These are phyloP conservation scores for Polypedilum vanderplanki DNA, from an alignment of 1,140 invertebrate species.

Conservation along the genomic window DNA sequence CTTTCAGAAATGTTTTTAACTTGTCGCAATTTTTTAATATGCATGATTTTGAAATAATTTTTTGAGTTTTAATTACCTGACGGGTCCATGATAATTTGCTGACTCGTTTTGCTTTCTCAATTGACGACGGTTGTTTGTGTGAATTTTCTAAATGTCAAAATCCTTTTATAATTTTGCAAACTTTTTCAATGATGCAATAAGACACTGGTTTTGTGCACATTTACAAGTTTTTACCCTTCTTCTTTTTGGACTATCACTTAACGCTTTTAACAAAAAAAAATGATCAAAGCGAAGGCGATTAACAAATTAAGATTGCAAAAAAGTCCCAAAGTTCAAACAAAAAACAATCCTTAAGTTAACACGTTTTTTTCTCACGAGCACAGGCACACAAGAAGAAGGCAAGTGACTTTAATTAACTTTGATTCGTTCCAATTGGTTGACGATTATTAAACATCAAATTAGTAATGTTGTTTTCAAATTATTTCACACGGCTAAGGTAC, in stretches of 20 bases:
- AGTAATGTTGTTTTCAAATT: not conserved
- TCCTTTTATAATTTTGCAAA: no score
- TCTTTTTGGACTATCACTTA: no score
- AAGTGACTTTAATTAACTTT: conserved; percentile 25
- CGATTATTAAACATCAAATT: conserved; percentile 24
- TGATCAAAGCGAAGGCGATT: no score
- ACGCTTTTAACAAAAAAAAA: no score
- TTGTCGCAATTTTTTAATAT: not conserved
- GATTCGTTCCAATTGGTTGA: conserved; percentile 9
- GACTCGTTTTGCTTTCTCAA: not conserved
- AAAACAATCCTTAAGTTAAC: no score
- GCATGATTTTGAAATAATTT: not conserved
- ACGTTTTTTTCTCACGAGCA: not conserved
- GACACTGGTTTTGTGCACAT: conserved; percentile 3
- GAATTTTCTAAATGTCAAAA: conserved; percentile 1
- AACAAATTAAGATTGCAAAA: no score
- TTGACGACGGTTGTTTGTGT: not conserved
- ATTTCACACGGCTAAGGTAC: conserved; percentile 8
- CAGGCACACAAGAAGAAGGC: not conserved
- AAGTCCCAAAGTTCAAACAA: no score
- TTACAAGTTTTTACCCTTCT: not conserved
- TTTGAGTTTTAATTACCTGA: not conserved
- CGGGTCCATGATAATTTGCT: not conserved
- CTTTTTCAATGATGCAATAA: not conserved
- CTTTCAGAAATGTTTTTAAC: not conserved